phyloP scores from a whole-genome alignment of 1,140 invertebrate species.

The Diuraphis noxia region DNA sequence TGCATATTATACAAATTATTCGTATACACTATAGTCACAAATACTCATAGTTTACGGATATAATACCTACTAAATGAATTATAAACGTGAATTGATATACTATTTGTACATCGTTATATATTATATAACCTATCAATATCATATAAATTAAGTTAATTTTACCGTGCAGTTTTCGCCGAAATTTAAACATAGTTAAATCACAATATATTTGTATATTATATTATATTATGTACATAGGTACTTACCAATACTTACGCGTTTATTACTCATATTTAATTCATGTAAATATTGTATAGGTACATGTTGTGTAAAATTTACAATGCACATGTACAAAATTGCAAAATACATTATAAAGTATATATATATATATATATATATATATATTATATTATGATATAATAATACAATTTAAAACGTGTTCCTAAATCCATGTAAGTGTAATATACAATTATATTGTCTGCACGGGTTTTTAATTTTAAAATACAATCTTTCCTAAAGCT shows the following conservation, averaged over 20 bases:
- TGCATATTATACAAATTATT: not conserved
- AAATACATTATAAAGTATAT: constrained; percentile 12
- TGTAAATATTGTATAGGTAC: not conserved
- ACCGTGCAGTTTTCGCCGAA: not conserved
- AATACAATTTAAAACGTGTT: not conserved
- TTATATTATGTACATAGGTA: not conserved
- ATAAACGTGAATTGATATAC: not conserved
- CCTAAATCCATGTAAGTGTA: not conserved
- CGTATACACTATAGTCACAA: not conserved
- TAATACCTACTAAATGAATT: not conserved
- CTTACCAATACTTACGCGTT: too few relatives aligned
- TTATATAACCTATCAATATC: too few relatives aligned
- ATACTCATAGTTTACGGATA: not conserved
- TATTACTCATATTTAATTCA: not conserved
- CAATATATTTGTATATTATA: not conserved
- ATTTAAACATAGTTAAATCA: not conserved
- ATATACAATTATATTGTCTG: constrained; percentile 10
- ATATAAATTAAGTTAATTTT: not conserved
- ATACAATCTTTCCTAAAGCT: not conserved
- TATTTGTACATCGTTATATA: not conserved
- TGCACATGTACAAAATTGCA: not conserved
- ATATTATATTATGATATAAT: not conserved
- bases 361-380: not conserved
- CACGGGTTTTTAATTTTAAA: not conserved
- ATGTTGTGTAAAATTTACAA: not conserved